phyloP scores from a whole-genome alignment of 2,888 invertebrate genomes.

The Ormyrus rosae region DNA sequence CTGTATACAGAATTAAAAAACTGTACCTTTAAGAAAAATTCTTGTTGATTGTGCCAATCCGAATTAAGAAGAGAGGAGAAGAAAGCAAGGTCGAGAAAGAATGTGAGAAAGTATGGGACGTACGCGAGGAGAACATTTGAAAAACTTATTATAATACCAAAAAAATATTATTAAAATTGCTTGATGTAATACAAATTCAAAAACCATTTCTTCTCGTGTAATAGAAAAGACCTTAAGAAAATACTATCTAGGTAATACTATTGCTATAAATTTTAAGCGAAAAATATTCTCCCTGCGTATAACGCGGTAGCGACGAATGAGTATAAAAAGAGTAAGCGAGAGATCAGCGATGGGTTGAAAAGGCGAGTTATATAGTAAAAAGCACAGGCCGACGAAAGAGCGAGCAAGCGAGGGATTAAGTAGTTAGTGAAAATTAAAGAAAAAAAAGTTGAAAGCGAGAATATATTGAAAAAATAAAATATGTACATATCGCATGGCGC shows the following conservation, averaged over 20 bases:
- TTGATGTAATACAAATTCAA: no score
- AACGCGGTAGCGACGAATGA: not conserved
- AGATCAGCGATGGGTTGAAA: conserved; percentile 4
- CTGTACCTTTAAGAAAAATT: conserved; percentile 53
- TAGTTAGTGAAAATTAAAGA: conserved; percentile 52
- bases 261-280: no score
- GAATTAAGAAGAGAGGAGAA: conserved; percentile 53
- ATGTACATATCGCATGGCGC: conserved; percentile 56
- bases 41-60: conserved; percentile 64
- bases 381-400: conserved; percentile 1
- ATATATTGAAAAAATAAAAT: conserved; percentile 38
- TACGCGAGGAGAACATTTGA: conserved; percentile 39
- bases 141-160: not conserved
- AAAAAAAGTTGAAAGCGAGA: conserved; percentile 36
- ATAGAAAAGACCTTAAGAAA: no score
- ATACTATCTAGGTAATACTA: no score
- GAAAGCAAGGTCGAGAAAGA: conserved; percentile 5
- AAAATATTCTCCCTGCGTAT: conserved; percentile 42
- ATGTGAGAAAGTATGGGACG: not conserved
- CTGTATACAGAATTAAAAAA: conserved; percentile 21
- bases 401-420: conserved; percentile 17
- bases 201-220: no score
- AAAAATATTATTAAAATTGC: no score
- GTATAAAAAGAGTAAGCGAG: not conserved
- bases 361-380: conserved; percentile 16